phyloP scores from a whole-genome alignment of 2,113 vertebrate species.

The Caracal caracal region DNA sequence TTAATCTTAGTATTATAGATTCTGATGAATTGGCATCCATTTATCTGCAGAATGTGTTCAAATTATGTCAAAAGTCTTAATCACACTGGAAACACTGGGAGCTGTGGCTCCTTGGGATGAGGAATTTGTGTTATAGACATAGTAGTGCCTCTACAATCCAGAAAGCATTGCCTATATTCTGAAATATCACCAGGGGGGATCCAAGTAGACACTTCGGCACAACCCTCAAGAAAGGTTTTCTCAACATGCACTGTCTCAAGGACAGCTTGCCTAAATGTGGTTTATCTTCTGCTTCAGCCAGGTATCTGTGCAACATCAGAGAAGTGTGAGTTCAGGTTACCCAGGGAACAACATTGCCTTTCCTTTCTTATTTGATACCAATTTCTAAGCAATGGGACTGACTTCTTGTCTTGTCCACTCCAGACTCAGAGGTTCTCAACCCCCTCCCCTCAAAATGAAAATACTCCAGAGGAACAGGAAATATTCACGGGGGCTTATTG shows the following conservation, averaged over 20 bases:
- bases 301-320: no score
- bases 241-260: no score
- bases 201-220: not conserved
- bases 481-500: not conserved
- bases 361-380: not conserved
- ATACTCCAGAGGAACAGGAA: not conserved
- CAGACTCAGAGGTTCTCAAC: not conserved
- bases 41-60: not conserved
- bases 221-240: no score
- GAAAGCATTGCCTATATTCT: not conserved
- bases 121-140: not conserved
- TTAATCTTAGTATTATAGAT: slow-evolving; percentile 20
- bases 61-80: slow-evolving; percentile 23
- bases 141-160: not conserved
- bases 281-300: no score
- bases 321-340: no score
- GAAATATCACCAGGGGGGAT: not conserved
- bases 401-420: not conserved
- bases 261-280: no score
- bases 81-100: not conserved
- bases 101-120: not conserved
- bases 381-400: not conserved
- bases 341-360: no score
- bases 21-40: not conserved
- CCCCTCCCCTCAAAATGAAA: not conserved